Evolutionary conservation across 1,140 invertebrate species (phyloP), one percentile per base, ranked within the genome.

Genomic region (Apocrypta bakeri): DNA sequence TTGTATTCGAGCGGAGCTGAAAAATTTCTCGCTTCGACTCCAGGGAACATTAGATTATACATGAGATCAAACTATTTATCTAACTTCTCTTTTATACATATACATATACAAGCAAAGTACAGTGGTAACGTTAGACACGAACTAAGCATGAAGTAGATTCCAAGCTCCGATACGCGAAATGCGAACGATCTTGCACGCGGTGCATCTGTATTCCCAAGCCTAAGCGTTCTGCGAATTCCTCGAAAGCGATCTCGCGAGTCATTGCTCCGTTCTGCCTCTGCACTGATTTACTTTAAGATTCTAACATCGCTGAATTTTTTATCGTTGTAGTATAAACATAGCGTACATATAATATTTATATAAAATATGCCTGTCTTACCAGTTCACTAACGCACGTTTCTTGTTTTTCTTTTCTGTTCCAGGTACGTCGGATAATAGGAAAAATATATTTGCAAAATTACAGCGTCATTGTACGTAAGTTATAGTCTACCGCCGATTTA

Each of bases 211-310:
- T 64, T 73, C 63, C 68, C 69, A 79, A 73, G 82, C 63, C 74
- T 81, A 81, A 86, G 82, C 84, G 29, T 87, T 87, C 83, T 79
- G 63, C 81, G 82, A 86, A 86, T 83, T 84, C 85, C 82, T 81
- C 73, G 40, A 63, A n/a, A 14, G 66, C 63, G 11, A 72, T 48
- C 64, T 71, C 27, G 37, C 37, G 77, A 6, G 33, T 29, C 33
- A 17, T 78, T 25, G 27, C 56, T 64, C 48, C 7, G 24, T 56
- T n/a, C 14, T 2, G 48, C 21, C 6, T 17, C 17, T 56, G 12
- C 17, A 7, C 25, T 63, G 42, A 7, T 56, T 56, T 56, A 6
- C 40, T 42, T 14, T 42, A 12, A 42, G 40, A 14, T 42, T 42
- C 7, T 11, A 11, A 14, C 7, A 4, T 42, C 17, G n/a, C 40